A percentile compares a stretch with the other conserved stretches of the same genome.
Evolutionary conservation across 2,113 vertebrate genomes (phyloP).

Genomic region (Cairina moschata): DNA sequence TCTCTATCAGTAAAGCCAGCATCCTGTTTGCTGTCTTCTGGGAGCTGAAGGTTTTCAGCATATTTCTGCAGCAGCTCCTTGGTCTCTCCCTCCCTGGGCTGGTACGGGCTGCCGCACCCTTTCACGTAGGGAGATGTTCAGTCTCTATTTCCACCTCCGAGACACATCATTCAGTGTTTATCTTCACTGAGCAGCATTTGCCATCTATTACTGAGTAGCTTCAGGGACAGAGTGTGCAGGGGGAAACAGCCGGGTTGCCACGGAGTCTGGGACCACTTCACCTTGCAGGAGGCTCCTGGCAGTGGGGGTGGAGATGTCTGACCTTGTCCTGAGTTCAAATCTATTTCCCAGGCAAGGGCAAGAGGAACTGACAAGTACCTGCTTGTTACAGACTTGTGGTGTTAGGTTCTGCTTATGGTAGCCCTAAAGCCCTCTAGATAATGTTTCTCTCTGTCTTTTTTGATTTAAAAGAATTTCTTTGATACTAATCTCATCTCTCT

Average conservation of each 20-base stretch:
- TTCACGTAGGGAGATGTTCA: background rate
- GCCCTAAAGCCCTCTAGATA: background rate
- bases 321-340: background rate
- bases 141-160: background rate
- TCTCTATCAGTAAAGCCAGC: constrained; percentile 38
- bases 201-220: background rate
- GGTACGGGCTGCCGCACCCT: background rate
- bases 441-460: background rate
- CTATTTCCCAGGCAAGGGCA: background rate
- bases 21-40: constrained; percentile 7
- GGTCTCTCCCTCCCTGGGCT: background rate
- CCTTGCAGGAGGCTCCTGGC: background rate
- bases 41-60: constrained; percentile 23
- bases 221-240: background rate
- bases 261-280: background rate
- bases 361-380: background rate
- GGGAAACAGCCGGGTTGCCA: background rate
- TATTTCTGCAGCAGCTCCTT: background rate
- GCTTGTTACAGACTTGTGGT: background rate
- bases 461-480: background rate
- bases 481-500: background rate
- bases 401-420: background rate
- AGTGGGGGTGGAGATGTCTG: background rate
- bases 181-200: constrained; percentile 26
- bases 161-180: constrained; percentile 20